Evolutionary conservation across 2,888 invertebrate species (phyloP), one percentile per base, ranked within the genome.

Genomic region (Macrosoma leucophasiata): DNA sequence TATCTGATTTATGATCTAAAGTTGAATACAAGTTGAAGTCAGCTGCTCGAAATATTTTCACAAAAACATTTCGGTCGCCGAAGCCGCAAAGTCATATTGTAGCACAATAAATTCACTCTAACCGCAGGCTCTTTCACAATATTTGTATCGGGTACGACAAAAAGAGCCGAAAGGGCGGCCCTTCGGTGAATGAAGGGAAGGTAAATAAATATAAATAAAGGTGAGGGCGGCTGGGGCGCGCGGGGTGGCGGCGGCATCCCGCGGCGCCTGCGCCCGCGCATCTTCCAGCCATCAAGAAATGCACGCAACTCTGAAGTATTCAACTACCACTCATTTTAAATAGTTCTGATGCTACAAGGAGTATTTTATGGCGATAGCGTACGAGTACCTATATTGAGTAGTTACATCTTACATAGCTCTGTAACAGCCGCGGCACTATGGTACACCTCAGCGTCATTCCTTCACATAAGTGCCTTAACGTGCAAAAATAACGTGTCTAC

Each of bases 171-270:
- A 81, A 81, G 79, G 75, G 84, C 78, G 81, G 79, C 77, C 74
- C 65, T 72, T 73, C 66, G 69, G 71, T 82, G 79, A 82, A 82
- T 82, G 82, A 81, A 82, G 78, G 79, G 81, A 79, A 81, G 81
- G 81, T 82, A 84, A 84, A 84, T 84, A 84, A 84, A 82, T 79
- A 84, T 81, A 82, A 84, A 82, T 84, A 81, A 82, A 81, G 78
- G 74, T 69, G 64, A 73, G 63, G 73, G 69, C 55, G 64, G 58
- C 62, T 34, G 56, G 55, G 61, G 52, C 59, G 52, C 51, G 52
- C 52, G 54, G 50, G 44, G 65, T 61, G 52, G 46, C 33, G 41
- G 36, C 49, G 51, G 50, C 44, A 45, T 53, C 51, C 53, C 47
- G 51, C 52, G 44, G 55, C 56, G 53, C 50, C 47, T 48, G 46